Base-by-base conservation (phyloP, 2,113 vertebrate species). In the Emydocephalus ijimae region DNA sequence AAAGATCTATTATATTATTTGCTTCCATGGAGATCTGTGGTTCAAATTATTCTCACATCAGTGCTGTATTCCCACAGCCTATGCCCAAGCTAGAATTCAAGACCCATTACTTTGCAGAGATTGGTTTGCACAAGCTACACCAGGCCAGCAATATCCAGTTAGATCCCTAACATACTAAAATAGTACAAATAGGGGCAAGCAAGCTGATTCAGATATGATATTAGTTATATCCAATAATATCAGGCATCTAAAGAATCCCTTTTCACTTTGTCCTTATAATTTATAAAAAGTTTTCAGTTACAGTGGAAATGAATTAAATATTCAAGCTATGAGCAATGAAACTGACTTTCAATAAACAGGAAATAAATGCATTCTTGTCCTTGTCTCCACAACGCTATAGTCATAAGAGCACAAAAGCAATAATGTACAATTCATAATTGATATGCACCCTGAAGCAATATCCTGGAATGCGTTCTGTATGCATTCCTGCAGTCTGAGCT, bases 391-490 rank as follows among this genome's bases (percentile, higher is more conserved):
- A 81, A 89, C 26, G 9, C 34, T 81, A 55, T 88, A 29, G 85
- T 26, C 48, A 89, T n/a, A 89, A 21, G 61, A 89, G 39, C 11
- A 88, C 18, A 54, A 81, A 69, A 56, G 59, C 50, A 92, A 57
- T 43, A 81, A 81, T 11, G 45, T 39, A 74, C 52, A 89, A 56
- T 89, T 89, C 91, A 92, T 92, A 45, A 88, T 89, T 92, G 69
- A 89, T 89, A 55, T 57, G 52, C 52, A 24, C 39, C 87, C 87
- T 89, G 64, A 56, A 92, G 91, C 64, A 92, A 45, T 92, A 55
- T 56, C 24, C 50, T 92, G 87, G 52, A 81, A 89, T 85, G 39
- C 24, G 48, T 92, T 92, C 34, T 21, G 6, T 88, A 43, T 43
- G 39, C n/a, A 29, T 92, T 81, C 11, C 50, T 69, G n/a, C 57